Base-by-base conservation (phyloP, 2,888 invertebrate genomes). In the Ligdia adustata region DNA sequence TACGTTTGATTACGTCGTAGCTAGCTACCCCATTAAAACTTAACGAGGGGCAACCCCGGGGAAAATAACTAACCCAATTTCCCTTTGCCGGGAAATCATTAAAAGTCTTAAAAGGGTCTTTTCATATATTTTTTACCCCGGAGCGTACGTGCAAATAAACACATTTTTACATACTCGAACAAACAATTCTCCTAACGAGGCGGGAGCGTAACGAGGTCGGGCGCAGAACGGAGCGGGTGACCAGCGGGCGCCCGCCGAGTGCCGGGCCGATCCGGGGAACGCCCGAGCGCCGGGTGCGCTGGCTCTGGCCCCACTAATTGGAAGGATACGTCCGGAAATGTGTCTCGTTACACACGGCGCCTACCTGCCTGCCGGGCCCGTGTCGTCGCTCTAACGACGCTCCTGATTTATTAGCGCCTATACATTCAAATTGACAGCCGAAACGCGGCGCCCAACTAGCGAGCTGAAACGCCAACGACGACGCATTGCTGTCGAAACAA, bases 61-160 rank as follows among this genome's bases (percentile, higher is more conserved):
- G 86, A 88, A 88, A 89, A 89, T 90, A 90, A 89, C 90, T 90
- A 90, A 90, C 89, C 90, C 90, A 90, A 90, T 90, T 89, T 90
- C 85, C 89, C 86, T 90, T 90, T 89, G 85, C 87, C 86, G 87
- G 89, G 87, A 89, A 89, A 90, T 90, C 89, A 90, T 90, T 89
- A 89, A 90, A 90, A 88, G 89, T 90, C 89, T 89, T 88, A 88
- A 89, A 90, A 89, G 88, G 89, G 86, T 88, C 89, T 87, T 89
- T 90, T 88, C 89, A 89, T 85, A 89, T 79, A 81, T 85, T 88
- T 86, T 89, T 86, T 85, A 82, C 82, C 86, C 86, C 64, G 79
- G 73, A 81, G 88, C 89, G 87, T 86, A 89, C 88, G 89, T 88
- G 89, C 87, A 90, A 90, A 90, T 89, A 90, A 89, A 89, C 89